Percentiles rank a stretch among this genome's conserved stretches.
Conservation (phyloP, 2,797 vertebrate species). For the Peromyscus attwateri region DNA sequence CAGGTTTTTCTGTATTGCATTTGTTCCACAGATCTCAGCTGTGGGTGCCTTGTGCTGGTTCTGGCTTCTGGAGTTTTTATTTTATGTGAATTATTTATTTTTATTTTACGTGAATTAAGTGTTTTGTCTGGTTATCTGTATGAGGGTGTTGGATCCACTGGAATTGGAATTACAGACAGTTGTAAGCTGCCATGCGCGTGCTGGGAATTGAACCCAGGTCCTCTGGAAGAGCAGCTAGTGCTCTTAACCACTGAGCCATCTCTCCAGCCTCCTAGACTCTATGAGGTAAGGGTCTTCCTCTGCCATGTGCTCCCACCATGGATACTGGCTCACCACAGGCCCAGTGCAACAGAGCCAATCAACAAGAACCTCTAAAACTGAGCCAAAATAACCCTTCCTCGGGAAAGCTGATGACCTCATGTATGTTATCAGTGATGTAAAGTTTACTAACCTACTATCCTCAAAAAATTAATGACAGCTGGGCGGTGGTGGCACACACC, state of each 20-base stretch:
- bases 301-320: background rate
- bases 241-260: background rate
- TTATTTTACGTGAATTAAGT: background rate
- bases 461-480: slow-evolving; percentile 13
- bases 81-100: background rate
- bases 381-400: background rate
- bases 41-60: no score
- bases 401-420: background rate
- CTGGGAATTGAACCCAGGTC: background rate
- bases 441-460: background rate
- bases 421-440: background rate
- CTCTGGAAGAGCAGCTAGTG: background rate
- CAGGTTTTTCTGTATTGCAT: no score
- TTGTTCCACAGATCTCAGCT: no score
- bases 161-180: background rate
- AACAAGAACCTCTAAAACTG: background rate
- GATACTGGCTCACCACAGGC: background rate
- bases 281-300: background rate
- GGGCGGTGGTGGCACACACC: background rate
- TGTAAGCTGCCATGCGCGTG: background rate
- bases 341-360: background rate
- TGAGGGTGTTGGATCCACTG: background rate
- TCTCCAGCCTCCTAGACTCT: background rate
- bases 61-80: no score
- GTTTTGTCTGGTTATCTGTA: background rate